A percentile compares a stretch with the other conserved stretches of the same genome.
Conservation (phyloP, 2,888 invertebrate species). For the Caenorhabditis wallacei region DNA sequence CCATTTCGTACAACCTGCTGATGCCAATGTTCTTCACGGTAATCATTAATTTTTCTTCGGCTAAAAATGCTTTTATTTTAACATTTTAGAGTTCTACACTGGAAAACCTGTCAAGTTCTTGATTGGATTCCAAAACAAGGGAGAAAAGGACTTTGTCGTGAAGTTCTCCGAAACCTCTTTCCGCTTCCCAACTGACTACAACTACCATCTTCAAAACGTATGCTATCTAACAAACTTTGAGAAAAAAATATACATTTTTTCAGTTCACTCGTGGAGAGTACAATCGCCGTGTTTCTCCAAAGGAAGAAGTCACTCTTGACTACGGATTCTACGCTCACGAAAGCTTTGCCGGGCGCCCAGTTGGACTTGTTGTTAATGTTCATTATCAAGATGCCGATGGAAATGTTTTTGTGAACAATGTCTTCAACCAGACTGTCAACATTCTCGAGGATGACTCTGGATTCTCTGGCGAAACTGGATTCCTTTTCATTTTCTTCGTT, state of each 20-base stretch:
- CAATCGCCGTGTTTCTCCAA: conserved; percentile 92
- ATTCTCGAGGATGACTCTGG: conserved; percentile 97
- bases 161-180: conserved; percentile 97
- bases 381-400: conserved; percentile 85
- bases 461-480: conserved; percentile 98
- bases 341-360: conserved; percentile 96
- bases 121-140: conserved; percentile 96
- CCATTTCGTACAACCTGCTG: conserved; percentile 87
- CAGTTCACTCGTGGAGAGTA: conserved; percentile 93
- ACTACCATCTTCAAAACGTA: conserved; percentile 95
- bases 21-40: conserved; percentile 86
- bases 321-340: conserved; percentile 97
- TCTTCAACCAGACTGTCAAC: conserved; percentile 97
- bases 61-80: background rate
- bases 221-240: conserved; percentile 71
- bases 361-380: conserved; percentile 90
- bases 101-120: conserved; percentile 95
- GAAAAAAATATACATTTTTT: conserved; percentile 61
- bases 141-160: conserved; percentile 92
- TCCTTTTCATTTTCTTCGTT: conserved; percentile 95
- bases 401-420: conserved; percentile 89
- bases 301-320: conserved; percentile 94
- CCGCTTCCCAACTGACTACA: conserved; percentile 98
- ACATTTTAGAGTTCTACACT: conserved; percentile 89
- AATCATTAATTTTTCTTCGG: no score